Base-by-base conservation (phyloP, 37 sponge, comb jelly and placozoan species). In the Oscarella lobularis region DNA sequence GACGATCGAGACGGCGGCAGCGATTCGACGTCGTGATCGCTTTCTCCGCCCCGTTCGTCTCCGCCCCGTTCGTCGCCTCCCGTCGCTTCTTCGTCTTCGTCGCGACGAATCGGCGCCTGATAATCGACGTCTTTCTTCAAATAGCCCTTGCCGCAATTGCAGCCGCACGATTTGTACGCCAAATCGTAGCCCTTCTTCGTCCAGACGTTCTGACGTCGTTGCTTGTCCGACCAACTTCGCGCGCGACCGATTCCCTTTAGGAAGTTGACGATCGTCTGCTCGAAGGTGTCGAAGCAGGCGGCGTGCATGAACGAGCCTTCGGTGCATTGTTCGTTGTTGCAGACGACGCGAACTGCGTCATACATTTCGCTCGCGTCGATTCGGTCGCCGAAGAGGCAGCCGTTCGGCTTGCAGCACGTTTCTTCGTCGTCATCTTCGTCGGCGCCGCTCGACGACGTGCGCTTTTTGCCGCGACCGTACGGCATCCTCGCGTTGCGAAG, bases 151-250 rank as follows among this genome's bases (percentile, higher is more conserved):
- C 41, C 77, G 38, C 95, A 94, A 2, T 78, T 80, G 37, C 95
- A 94, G 2, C 77, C 39, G 78, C 84, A 87, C 9, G 83, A 39
- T 77, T 90, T 94, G 72, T 74, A 80, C 1, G 89, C 78, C 54
- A 94, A 74, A 73, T 94, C 95, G 78, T 94, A 94, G 41, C 95
- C 95, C 73, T 85, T 84, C 81, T 94, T 94, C 34, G 81, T 94
- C 95, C 95, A 94, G 54, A 94, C 77, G 71, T 89, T 90, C 65
- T 94, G 95, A 35, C 75, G 77, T 2, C 95, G 76, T 48, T 94
- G 95, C 78, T 94, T 94, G 34, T 94, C 95, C n/a, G 86, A 80
- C 95, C 95, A 94, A 72, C 79, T 89, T 30, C 84, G 74, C 3
- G 90, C 88, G 33, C 95, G 81, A 33, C 90, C 87, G 80, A 82